phyloP scores from a whole-genome alignment of 2,888 invertebrate genomes.

The Euphydryas editha region DNA sequence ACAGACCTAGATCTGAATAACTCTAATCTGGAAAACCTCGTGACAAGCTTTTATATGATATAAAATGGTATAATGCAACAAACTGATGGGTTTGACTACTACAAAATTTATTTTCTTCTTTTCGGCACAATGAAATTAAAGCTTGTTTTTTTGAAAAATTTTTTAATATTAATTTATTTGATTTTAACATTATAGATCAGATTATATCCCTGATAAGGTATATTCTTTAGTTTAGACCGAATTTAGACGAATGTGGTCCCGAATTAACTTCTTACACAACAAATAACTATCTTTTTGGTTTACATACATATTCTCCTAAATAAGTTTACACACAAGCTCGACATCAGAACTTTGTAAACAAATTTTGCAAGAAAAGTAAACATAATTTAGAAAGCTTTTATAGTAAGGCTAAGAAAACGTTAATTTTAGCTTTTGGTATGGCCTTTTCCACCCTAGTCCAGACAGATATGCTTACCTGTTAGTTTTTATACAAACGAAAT shows the following conservation, averaged over 20 bases:
- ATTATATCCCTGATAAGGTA: no score
- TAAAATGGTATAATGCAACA: no score
- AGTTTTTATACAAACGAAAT: neutral
- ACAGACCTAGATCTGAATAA: no score
- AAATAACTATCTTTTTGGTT: neutral
- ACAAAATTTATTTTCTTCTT: no score
- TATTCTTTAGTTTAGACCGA: no score
- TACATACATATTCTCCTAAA: neutral
- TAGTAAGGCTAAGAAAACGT: constrained; percentile 5
- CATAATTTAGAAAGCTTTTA: constrained; percentile 13
- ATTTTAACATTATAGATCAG: no score
- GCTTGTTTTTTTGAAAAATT: no score
- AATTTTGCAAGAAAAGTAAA: constrained; percentile 1
- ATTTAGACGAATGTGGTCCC: neutral
- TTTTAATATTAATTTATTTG: no score
- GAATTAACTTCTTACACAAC: neutral
- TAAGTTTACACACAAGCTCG: neutral
- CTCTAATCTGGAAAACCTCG: no score
- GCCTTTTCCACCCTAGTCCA: neutral
- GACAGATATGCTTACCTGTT: neutral
- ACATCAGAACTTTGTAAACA: neutral
- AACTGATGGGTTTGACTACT: no score
- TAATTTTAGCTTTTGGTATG: neutral
- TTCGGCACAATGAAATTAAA: no score
- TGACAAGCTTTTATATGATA: no score